These are phyloP conservation scores for Tachysurus fulvidraco DNA, from an alignment of 2,113 vertebrate species.

Conservation along the genomic window DNA sequence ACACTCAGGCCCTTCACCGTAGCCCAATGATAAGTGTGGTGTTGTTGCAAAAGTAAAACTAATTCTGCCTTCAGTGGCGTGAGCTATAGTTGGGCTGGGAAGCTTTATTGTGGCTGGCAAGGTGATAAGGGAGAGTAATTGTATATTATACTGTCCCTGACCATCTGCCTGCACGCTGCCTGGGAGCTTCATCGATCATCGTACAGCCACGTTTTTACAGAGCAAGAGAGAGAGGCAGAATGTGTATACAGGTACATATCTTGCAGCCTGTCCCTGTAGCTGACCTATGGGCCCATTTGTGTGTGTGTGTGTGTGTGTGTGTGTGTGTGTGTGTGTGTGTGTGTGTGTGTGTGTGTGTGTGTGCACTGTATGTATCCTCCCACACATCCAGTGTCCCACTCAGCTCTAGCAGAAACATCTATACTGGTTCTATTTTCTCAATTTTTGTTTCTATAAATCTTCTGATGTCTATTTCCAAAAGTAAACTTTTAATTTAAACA, in stretches of 20 bases:
- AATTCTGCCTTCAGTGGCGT: slow-evolving; percentile 87
- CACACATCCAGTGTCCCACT: slow-evolving; percentile 74
- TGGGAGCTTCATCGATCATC: slow-evolving; percentile 86
- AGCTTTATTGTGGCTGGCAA: slow-evolving; percentile 90
- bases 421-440: slow-evolving; percentile 83
- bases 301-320: slow-evolving; percentile 51
- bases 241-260: slow-evolving; percentile 49
- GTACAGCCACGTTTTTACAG: slow-evolving; percentile 53
- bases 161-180: slow-evolving; percentile 87
- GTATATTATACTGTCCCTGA: slow-evolving; percentile 89
- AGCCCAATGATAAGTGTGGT: slow-evolving; percentile 82
- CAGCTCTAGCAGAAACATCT: slow-evolving; percentile 79
- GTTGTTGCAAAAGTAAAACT: slow-evolving; percentile 87
- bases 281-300: slow-evolving; percentile 50
- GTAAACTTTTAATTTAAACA: slow-evolving; percentile 80
- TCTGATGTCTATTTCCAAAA: slow-evolving; percentile 85
- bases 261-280: slow-evolving; percentile 39
- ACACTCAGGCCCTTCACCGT: slow-evolving; percentile 35
- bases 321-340: slow-evolving; percentile 42
- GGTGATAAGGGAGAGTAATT: slow-evolving; percentile 92
- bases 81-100: slow-evolving; percentile 82
- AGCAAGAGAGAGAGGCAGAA: slow-evolving; percentile 36
- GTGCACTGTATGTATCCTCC: background rate
- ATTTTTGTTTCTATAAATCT: slow-evolving; percentile 84
- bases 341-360: slow-evolving; percentile 33